Evolutionary conservation across 2,888 invertebrate species (phyloP).

Genomic region (Andrena marginata): DNA sequence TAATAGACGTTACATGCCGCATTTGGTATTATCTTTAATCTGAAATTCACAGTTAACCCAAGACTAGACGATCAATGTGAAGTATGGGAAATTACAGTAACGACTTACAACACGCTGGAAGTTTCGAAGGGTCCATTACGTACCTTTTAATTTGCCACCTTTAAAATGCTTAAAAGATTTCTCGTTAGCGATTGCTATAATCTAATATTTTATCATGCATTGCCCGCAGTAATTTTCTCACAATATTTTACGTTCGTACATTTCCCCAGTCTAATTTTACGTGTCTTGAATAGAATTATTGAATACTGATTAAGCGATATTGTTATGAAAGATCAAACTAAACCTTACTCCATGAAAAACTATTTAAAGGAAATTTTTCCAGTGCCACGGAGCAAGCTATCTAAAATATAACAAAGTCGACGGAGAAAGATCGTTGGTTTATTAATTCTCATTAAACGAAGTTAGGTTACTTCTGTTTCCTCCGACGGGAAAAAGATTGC

Average conservation of each 20-base stretch:
- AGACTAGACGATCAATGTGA: constrained; percentile 15
- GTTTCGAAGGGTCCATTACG: background rate
- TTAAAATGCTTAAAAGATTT: background rate
- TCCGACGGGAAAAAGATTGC: background rate
- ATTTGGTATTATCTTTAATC: background rate
- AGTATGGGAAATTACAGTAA: background rate
- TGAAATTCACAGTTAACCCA: background rate
- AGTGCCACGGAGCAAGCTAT: too few relatives aligned
- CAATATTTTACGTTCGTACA: too few relatives aligned
- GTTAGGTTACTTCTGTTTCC: constrained; percentile 20
- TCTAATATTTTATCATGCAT: too few relatives aligned
- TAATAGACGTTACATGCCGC: background rate
- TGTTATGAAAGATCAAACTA: too few relatives aligned
- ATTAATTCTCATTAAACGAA: constrained; percentile 28
- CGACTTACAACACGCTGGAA: background rate
- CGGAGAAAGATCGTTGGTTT: constrained; percentile 11
- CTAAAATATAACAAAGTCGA: background rate
- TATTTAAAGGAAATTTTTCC: background rate
- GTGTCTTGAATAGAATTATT: too few relatives aligned
- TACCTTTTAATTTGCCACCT: background rate
- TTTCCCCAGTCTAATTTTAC: too few relatives aligned
- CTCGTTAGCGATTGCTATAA: background rate
- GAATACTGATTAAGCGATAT: too few relatives aligned
- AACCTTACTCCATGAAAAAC: background rate
- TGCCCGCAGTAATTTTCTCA: too few relatives aligned